Conservation (phyloP, 2,113 vertebrate species). For the Empidonax alnorum region DNA sequence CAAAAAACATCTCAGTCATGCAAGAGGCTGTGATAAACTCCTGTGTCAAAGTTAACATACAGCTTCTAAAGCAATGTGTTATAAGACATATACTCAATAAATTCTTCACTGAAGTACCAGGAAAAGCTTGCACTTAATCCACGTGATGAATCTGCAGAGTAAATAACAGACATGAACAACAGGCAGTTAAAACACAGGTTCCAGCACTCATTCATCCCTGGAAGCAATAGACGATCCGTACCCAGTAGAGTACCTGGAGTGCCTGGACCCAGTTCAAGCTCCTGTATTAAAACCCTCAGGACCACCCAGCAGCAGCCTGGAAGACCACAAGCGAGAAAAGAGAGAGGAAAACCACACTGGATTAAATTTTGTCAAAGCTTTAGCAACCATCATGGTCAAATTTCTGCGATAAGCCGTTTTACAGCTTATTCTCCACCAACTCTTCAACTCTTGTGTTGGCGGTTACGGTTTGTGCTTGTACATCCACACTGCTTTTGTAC, state of each 20-base stretch:
- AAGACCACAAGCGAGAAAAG: background rate
- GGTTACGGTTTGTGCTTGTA: background rate
- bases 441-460: background rate
- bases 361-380: background rate
- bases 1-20: background rate
- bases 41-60: background rate
- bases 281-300: background rate
- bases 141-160: background rate
- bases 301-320: background rate
- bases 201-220: fast-evolving
- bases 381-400: background rate
- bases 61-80: background rate
- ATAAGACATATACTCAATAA: background rate
- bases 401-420: background rate
- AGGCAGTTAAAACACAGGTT: background rate
- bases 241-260: too few relatives aligned
- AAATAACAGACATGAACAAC: background rate
- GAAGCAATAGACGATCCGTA: background rate
- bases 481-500: background rate
- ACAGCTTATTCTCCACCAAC: background rate
- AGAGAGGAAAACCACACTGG: background rate
- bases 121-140: background rate
- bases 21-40: background rate
- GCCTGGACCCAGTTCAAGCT: background rate
- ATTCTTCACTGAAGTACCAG: background rate